Base-by-base conservation (phyloP, 2,113 vertebrate species). In the Chinchilla lanigera region DNA sequence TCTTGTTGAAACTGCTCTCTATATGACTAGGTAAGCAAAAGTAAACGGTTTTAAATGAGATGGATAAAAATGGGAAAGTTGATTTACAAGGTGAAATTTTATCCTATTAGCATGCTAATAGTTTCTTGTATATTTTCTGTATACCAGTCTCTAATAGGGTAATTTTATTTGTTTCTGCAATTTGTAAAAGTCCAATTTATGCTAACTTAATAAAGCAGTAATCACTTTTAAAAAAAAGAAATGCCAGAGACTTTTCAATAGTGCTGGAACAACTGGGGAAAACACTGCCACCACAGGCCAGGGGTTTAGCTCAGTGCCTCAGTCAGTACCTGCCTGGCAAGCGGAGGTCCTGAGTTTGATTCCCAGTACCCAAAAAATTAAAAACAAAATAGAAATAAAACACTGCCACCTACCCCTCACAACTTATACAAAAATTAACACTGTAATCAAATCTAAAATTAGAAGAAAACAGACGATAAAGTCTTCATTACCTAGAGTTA, bases 151-250 rank as follows among this genome's bases (percentile, higher is more conserved):
- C 82, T 86, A 88, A 52, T 89, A 95, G 54, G 30, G 24, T 13
- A 92, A n/a, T 58, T 91, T 35, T 96, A 30, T 80, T 97, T 90
- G 47, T 97, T 93, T 85, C 69, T 95, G 30, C 38, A 91, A 84
- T 89, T 84, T 94, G 61, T 94, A 78, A 60, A 96, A 95, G 33
- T 94, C 50, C 80, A 93, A 41, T 81, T 73, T 96, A 38, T 93
- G 47, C 44, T 96, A 89, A 95, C 83, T 94, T 92, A 98, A 98
- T 97, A 98, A 98, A 97, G 47, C 44, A 47, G 14, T 92, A 81
- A 90, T 93, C 90, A 67, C 77, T 19, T 92, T 90, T 95, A 58
- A 60, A 60, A 60, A 60, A 60, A 60, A 24, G 24, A 60, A 60
- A 9, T 50, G 47, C 9, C 47, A 50, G 47, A 50, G 47, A 50